Conservation (phyloP, 2,888 invertebrate genomes). For the Chloroclysta siterata region DNA sequence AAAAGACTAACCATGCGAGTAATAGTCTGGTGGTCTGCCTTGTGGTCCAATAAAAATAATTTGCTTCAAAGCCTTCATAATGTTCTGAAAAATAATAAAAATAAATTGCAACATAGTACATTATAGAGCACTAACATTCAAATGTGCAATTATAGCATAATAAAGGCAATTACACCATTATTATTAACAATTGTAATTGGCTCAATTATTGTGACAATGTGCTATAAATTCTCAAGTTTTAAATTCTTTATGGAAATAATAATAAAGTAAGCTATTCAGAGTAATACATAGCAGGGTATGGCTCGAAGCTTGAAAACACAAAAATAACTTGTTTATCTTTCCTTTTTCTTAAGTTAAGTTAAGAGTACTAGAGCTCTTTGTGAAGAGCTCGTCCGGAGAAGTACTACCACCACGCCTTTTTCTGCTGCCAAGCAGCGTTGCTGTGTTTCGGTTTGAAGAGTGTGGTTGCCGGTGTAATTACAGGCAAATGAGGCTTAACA, state of each 20-base stretch:
- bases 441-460: no score
- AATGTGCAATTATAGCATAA: slow-evolving; percentile 25
- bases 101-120: slow-evolving; percentile 16
- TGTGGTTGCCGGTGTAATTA: no score
- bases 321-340: no score
- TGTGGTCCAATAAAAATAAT: neutral
- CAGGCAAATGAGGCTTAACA: no score
- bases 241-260: slow-evolving; percentile 31
- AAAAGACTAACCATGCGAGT: no score
- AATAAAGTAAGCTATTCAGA: slow-evolving; percentile 16
- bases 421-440: no score
- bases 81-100: slow-evolving; percentile 6
- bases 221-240: slow-evolving; percentile 34
- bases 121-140: slow-evolving; percentile 15
- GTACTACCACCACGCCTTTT: no score
- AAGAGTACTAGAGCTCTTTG: no score
- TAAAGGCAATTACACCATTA: slow-evolving; percentile 24
- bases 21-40: no score
- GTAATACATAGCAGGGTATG: slow-evolving; percentile 8
- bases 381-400: no score
- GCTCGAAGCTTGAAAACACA: no score
- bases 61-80: neutral
- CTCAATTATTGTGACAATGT: slow-evolving; percentile 36
- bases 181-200: slow-evolving; percentile 30
- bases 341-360: no score